These are phyloP conservation scores for Andrena cerasifolii DNA, from an alignment of 1,140 invertebrate species.

Conservation along the genomic window DNA sequence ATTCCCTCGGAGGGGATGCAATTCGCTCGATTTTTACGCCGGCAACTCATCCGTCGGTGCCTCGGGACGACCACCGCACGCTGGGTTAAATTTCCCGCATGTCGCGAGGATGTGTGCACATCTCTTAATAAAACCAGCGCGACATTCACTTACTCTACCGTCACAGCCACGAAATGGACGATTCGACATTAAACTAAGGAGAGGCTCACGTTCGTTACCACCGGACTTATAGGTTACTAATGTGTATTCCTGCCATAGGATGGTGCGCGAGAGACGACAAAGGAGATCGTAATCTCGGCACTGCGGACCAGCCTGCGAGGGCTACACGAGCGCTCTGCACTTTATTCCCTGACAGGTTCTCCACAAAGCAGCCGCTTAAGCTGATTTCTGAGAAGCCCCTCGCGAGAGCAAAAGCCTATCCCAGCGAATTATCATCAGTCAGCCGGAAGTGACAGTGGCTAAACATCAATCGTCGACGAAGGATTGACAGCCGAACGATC, in stretches of 20 bases:
- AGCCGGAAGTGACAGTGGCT: constrained; percentile 5
- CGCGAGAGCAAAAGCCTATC: background rate
- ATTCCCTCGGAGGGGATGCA: constrained; percentile 39
- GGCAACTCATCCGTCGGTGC: background rate
- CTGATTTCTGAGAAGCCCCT: background rate
- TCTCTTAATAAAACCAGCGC: background rate
- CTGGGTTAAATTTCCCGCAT: background rate
- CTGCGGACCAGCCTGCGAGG: too few relatives aligned
- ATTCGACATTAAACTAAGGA: too few relatives aligned
- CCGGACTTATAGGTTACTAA: too few relatives aligned
- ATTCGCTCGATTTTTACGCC: constrained; percentile 34
- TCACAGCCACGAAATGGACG: too few relatives aligned
- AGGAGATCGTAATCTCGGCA: too few relatives aligned
- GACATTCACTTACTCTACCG: background rate
- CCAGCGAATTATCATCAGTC: constrained; percentile 7
- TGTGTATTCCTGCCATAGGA: too few relatives aligned
- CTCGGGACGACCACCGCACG: background rate
- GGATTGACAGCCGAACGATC: constrained; percentile 7
- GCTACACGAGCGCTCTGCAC: background rate
- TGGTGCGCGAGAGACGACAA: too few relatives aligned
- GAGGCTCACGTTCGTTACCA: too few relatives aligned
- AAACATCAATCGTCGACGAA: constrained; percentile 11
- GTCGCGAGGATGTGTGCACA: background rate
- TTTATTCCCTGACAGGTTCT: background rate
- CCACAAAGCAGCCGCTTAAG: background rate